phyloP scores from a whole-genome alignment of 2,797 vertebrate genomes.

The Catamblyrhynchus diadema region DNA sequence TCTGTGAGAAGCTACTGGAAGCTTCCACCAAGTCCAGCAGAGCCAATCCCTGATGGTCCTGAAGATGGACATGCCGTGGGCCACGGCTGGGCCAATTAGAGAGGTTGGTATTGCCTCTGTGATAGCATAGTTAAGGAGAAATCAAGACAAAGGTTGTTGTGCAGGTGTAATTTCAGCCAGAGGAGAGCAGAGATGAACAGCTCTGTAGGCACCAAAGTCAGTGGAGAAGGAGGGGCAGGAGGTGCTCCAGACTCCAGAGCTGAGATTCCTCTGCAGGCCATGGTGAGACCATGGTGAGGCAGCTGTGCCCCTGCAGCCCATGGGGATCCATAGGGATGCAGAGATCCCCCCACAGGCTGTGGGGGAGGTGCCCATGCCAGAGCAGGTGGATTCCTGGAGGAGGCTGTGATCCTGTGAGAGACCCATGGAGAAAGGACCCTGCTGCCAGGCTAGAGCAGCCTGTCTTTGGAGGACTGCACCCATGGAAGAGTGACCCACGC shows the following conservation, averaged over 20 bases:
- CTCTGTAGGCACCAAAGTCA: not conserved
- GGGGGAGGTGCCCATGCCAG: accelerated
- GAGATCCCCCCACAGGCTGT: accelerated
- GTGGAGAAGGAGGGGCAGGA: not conserved
- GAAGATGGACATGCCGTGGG: not conserved
- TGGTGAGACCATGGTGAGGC: not conserved
- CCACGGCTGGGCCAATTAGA: accelerated
- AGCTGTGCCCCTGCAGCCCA: not conserved
- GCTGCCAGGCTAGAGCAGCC: not conserved
- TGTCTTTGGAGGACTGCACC: not conserved
- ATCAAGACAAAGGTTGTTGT: not conserved
- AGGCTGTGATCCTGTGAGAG: not conserved
- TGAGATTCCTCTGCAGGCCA: accelerated
- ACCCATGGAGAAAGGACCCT: no score
- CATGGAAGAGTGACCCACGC: accelerated
- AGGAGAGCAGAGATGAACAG: not conserved
- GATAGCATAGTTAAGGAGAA: not conserved
- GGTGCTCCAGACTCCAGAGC: not conserved
- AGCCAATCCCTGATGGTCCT: not conserved
- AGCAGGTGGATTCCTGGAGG: not conserved
- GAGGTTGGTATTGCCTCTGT: accelerated
- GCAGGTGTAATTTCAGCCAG: not conserved
- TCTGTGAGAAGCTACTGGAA: not conserved
- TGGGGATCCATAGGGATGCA: not conserved
- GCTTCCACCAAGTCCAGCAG: not conserved